Evolutionary conservation across 2,888 invertebrate genomes (phyloP).

Genomic region (Agrochola circellaris): DNA sequence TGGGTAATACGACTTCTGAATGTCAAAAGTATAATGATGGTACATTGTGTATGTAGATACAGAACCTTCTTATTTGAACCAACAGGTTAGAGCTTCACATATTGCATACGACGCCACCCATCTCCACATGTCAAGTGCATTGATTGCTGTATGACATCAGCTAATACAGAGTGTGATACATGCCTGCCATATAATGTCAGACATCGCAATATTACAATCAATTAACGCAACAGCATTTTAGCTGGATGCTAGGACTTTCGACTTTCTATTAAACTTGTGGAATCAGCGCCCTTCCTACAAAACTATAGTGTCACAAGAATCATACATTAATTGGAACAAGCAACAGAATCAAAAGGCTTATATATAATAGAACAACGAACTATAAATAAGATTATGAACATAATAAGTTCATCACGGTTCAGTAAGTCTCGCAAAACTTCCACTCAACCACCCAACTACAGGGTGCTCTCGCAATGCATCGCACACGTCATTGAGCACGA

Average conservation of each 20-base stretch:
- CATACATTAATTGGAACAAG: background rate
- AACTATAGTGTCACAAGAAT: no score
- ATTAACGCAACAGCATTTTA: background rate
- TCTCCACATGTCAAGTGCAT: constrained; percentile 1
- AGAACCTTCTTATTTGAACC: background rate
- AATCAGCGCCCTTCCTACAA: background rate
- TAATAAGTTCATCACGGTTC: constrained; percentile 29
- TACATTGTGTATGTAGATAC: no score
- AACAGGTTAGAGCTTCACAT: constrained; percentile 2
- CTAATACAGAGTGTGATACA: background rate
- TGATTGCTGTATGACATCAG: background rate
- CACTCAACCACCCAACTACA: constrained; percentile 30
- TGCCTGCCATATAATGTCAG: background rate
- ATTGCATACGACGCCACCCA: background rate
- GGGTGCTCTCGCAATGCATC: constrained; percentile 24
- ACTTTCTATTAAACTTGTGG: background rate
- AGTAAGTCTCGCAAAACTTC: constrained; percentile 24
- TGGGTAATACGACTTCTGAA: background rate
- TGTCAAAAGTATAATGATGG: background rate
- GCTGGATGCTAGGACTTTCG: background rate
- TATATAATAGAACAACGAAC: background rate
- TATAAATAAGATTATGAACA: constrained; percentile 2
- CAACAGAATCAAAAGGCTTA: background rate
- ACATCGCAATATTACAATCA: background rate
- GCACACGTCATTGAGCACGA: constrained; percentile 51